A percentile compares a stretch with the other conserved stretches of the same genome.
Conservation (phyloP, 2,888 invertebrate species). For the Thyatira batis region DNA sequence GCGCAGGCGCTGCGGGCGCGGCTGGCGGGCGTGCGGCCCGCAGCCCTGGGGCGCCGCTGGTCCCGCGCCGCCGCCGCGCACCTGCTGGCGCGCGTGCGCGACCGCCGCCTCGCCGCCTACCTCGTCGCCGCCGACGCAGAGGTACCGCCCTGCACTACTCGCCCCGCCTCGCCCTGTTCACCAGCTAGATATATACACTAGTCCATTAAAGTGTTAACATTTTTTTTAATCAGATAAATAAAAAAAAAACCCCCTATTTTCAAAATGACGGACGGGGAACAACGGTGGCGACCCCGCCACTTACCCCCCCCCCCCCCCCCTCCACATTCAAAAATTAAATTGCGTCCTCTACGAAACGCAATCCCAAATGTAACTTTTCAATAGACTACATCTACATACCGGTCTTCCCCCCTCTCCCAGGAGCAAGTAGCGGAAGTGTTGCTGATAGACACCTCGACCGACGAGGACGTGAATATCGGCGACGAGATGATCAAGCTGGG, state of each 20-base stretch:
- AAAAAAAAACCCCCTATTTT: too few species aligned
- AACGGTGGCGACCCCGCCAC: too few species aligned
- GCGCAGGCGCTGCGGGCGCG: constrained; percentile 79
- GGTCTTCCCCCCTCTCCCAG: constrained; percentile 23
- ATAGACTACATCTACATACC: too few species aligned
- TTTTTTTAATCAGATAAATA: too few species aligned
- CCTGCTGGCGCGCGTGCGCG: constrained; percentile 61
- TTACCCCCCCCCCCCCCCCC: constrained; percentile 1
- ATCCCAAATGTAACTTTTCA: too few species aligned
- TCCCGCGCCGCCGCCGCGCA: constrained; percentile 58
- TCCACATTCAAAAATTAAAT: too few species aligned
- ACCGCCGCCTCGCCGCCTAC: constrained; percentile 63
- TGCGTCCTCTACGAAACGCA: too few species aligned
- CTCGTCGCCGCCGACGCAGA: constrained; percentile 39
- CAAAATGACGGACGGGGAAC: too few species aligned
- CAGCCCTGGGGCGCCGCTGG: constrained; percentile 68
- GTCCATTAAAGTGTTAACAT: too few species aligned
- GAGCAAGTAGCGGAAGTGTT: constrained; percentile 61
- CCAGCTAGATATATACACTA: too few species aligned
- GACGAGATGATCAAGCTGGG: constrained; percentile 71
- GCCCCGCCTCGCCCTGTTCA: not conserved
- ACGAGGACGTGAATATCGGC: constrained; percentile 75
- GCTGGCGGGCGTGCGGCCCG: constrained; percentile 70
- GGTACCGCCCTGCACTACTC: constrained; percentile 21
- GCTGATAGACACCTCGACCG: constrained; percentile 76